Conservation (phyloP, 2,888 invertebrate genomes). For the Portevinia maculata region DNA sequence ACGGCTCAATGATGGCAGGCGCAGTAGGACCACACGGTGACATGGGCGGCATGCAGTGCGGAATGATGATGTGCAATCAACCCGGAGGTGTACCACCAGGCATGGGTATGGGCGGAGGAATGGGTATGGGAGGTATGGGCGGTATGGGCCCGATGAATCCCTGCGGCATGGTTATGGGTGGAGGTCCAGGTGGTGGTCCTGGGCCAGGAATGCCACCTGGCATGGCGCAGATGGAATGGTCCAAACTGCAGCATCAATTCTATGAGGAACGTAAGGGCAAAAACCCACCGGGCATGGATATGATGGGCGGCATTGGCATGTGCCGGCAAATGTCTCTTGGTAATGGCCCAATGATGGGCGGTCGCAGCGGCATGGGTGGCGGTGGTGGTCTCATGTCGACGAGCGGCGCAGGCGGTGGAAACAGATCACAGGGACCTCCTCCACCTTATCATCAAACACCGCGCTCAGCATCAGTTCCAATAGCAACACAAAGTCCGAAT, state of each 20-base stretch:
- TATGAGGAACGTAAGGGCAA: slow-evolving; percentile 86
- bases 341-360: slow-evolving; percentile 51
- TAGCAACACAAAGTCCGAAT: slow-evolving; percentile 89
- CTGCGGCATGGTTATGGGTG: slow-evolving; percentile 78
- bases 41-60: slow-evolving; percentile 68
- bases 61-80: slow-evolving; percentile 75
- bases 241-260: slow-evolving; percentile 94
- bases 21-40: slow-evolving; percentile 71
- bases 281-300: slow-evolving; percentile 59
- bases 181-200: slow-evolving; percentile 64
- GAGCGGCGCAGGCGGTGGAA: slow-evolving; percentile 77
- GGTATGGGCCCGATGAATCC: slow-evolving; percentile 75
- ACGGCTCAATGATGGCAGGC: slow-evolving; percentile 62
- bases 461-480: slow-evolving; percentile 89
- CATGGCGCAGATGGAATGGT: slow-evolving; percentile 93
- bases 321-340: slow-evolving; percentile 68
- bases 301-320: slow-evolving; percentile 59
- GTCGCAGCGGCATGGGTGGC: slow-evolving; percentile 52
- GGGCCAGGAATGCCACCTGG: slow-evolving; percentile 76
- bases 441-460: slow-evolving; percentile 90
- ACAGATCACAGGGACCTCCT: slow-evolving; percentile 88
- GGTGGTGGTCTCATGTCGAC: slow-evolving; percentile 54
- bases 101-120: slow-evolving; percentile 46
- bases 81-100: slow-evolving; percentile 59
- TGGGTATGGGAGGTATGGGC: slow-evolving; percentile 73